A percentile compares a stretch with the other conserved stretches of the same genome.
These are phyloP conservation scores for Rattus norvegicus DNA, from an alignment of 2,113 vertebrate species.

Conservation along the genomic window GRCr8 NC_086020.1:194540501-194541000, in stretches of 20 bases:
- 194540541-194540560: not conserved
- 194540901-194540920: not conserved
- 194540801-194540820: not conserved
- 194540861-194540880: not conserved
- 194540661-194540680: not conserved
- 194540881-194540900: not conserved
- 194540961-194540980: no score
- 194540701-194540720: not conserved
- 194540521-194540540: not conserved
- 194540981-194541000: not conserved
- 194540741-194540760: not conserved
- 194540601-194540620: not conserved
- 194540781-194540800: not conserved
- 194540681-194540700: not conserved
- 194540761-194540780: not conserved
- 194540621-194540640: not conserved
- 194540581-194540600: not conserved
- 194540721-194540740: not conserved
- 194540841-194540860: not conserved
- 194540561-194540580: not conserved
- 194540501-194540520: not conserved
- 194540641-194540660: not conserved
- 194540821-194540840: not conserved
- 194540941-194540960: not conserved
- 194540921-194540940: not conserved